Evolutionary conservation across 2,888 invertebrate genomes (phyloP).

Genomic region (Phalera bucephala): DNA sequence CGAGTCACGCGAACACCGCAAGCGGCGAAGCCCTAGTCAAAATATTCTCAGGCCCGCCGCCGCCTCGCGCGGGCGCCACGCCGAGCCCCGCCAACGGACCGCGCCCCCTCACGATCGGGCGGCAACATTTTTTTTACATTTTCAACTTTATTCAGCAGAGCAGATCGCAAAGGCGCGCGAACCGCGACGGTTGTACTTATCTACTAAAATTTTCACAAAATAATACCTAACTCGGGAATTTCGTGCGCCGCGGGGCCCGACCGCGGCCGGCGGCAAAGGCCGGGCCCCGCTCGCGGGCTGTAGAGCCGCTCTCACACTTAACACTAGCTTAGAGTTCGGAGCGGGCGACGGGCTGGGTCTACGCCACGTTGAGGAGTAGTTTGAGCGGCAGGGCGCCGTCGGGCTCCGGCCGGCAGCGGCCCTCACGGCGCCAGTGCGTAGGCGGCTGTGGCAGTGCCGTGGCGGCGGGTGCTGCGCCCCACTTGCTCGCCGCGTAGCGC

Average conservation of each 20-base stretch:
- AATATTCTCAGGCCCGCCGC: conserved; percentile 26
- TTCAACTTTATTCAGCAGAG: conserved; percentile 58
- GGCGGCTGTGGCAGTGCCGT: conserved; percentile 91
- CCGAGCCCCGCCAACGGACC: conserved; percentile 31
- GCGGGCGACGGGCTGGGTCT: conserved; percentile 38
- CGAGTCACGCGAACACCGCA: background rate
- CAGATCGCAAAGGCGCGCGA: conserved; percentile 37
- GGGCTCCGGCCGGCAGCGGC: conserved; percentile 73
- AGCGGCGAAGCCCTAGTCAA: conserved; percentile 27
- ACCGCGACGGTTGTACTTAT: conserved; percentile 58
- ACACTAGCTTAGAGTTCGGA: conserved; percentile 64
- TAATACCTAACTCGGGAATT: conserved; percentile 82
- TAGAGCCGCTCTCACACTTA: conserved; percentile 57
- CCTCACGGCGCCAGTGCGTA: conserved; percentile 86
- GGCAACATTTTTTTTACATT: conserved; percentile 62
- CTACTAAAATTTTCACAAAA: conserved; percentile 82
- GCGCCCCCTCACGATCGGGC: conserved; percentile 30
- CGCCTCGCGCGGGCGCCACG: conserved; percentile 37
- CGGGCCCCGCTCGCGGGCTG: conserved; percentile 59
- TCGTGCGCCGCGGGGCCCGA: conserved; percentile 57
- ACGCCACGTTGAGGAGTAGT: conserved; percentile 85
- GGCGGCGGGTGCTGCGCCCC: conserved; percentile 91
- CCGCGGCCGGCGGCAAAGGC: conserved; percentile 61
- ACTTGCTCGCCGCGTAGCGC: conserved; percentile 89
- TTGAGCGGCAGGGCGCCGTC: conserved; percentile 85